Evolutionary conservation across 2,888 invertebrate genomes (phyloP).

Genomic region (Tryphoninae sp.): DNA sequence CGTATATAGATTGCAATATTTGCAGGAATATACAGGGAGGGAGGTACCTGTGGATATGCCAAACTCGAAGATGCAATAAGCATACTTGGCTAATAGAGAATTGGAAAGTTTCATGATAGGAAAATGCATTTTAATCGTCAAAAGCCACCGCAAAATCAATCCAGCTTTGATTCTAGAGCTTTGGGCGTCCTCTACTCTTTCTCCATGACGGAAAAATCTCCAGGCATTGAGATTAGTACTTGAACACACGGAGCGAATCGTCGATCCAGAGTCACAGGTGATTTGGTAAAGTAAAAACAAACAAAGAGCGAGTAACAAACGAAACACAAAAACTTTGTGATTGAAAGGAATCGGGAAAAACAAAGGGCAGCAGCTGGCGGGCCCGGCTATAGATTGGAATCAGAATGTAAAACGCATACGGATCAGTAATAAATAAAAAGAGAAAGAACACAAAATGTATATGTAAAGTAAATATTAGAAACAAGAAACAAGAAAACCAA

Average conservation of each 20-base stretch:
- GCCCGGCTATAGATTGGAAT: constrained; percentile 4
- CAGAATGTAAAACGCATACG: constrained; percentile 10
- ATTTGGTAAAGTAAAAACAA: constrained; percentile 20
- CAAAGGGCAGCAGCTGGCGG: constrained; percentile 6
- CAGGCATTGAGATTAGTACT: constrained; percentile 34
- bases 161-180: constrained; percentile 15
- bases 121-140: constrained; percentile 36
- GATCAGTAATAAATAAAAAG: constrained; percentile 14
- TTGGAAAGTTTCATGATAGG: constrained; percentile 11
- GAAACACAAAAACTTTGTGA: not conserved
- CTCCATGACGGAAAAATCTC: not conserved
- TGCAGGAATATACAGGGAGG: not conserved
- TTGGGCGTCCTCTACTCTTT: not conserved
- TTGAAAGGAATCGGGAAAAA: constrained; percentile 2
- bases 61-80: constrained; percentile 34
- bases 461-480: too few species aligned
- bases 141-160: constrained; percentile 35
- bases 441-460: not conserved
- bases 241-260: constrained; percentile 10
- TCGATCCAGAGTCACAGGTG: constrained; percentile 54
- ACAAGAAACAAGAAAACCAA: constrained; percentile 1
- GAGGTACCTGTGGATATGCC: not conserved
- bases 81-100: too few species aligned
- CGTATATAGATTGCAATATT: constrained; percentile 22
- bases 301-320: constrained; percentile 18